Base-by-base conservation (phyloP, 2,113 vertebrate species). In the Mormyrus lacerda region DNA sequence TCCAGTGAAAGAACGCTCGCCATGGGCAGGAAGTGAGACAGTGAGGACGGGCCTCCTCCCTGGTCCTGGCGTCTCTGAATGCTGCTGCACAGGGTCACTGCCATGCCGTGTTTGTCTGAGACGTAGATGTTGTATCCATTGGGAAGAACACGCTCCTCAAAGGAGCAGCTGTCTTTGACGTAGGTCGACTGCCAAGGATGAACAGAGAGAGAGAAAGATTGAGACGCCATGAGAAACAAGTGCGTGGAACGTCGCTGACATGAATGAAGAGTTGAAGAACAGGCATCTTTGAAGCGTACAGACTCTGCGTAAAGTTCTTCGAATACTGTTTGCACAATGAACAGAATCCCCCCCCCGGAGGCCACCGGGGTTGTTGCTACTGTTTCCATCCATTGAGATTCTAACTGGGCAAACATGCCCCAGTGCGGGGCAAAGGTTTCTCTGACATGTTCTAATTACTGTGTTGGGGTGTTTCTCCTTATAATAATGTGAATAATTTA, bases 11-110 rank as follows among this genome's bases (percentile, higher is more conserved):
- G 87, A 0, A 93, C 95, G 92, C 93, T 96, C 89, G 95, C 93
- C 95, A 97, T 95, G 1, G 98, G 98, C 44, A 99, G 92, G 93
- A 99, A 99, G 91, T 97, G 97, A 82, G 98, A 97, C 0, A 97
- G 89, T 0, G 96, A 93, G 2, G 96, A 95, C 0, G 94, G 92
- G 3, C 94, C 95, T 55, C 94, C 92, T 6, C 96, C 96, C 24
- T 91, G 93, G 88, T 94, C 94, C 82, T 96, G 95, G 4, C 94
- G 95, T 89, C 95, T 94, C 92, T 97, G 97, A 8, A 93, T 95
- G 31, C 94, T 93, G 3, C 92, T 96, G 58, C 97, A 96, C 91
- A 99, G 91, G 13, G 96, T 97, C 88, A 99, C 94, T 0, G 95
- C 94, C 1, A 94, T 94, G n/a, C 94, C 95, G 0, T 98, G 92